Evolutionary conservation across 2,113 vertebrate genomes (phyloP), one percentile per base, ranked within the genome.

Genomic region (Malurus cyaneus): DNA sequence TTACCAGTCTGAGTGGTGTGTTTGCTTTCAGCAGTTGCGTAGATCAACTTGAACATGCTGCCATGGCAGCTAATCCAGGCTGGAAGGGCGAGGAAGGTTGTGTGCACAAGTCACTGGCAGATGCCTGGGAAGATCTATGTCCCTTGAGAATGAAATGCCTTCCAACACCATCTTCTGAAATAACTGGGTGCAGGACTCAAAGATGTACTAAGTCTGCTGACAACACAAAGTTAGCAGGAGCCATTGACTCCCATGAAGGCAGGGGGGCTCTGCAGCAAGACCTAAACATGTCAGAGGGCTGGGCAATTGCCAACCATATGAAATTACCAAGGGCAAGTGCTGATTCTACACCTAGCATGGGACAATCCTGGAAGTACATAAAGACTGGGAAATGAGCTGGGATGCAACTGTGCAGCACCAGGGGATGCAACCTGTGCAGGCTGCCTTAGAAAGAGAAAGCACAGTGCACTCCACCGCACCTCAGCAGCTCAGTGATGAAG

Each of bases 1-100:
- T 96, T 95, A 90, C 82, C 64, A 41, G 18, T 60, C 39, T 62
- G 82, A 93, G 77, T 12, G 34, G 44, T 39, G 56, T 93, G 65
- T 89, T 96, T 96, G 83, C 89, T 69, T 90, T 97, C 71, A 81
- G 89, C 66, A 57, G 50, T 57, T 67, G 31, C 2, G 0, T n/a
- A 47, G 81, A 88, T 61, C 70, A 80, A 64, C 57, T 73, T 52
- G 80, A 64, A 86, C 16, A 6, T 60, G 93, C 93, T 94, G 64
- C 90, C 79, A 92, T 93, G 82, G 92, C 88, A 96, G 88, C 64
- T 94, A 95, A 94, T 96, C 82, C 88, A 73, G 60, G 54, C 50
- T 92, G 39, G 39, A 82, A 31, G 23, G 25, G 59, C 42, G 80
- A 86, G 56, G 64, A 80, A 36, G 23, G 11, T 4, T 69, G 34